Conservation (phyloP, 2,797 vertebrate genomes). For the Loris lydekkerianus region DNA sequence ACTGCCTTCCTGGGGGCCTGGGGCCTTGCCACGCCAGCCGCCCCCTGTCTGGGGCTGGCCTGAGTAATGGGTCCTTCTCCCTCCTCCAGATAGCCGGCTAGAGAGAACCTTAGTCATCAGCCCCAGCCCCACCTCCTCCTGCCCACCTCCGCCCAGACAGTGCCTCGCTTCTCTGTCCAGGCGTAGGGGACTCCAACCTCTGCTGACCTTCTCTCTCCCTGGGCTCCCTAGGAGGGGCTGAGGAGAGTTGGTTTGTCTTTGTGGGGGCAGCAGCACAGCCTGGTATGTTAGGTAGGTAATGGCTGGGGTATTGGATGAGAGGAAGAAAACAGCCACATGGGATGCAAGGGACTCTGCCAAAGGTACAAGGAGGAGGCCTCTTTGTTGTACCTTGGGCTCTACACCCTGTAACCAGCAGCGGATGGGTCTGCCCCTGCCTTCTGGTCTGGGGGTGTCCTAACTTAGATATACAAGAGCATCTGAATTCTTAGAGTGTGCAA, state of each 20-base stretch:
- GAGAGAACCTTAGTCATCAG: conserved; percentile 71
- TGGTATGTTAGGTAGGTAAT: background rate
- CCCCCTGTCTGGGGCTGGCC: conserved; percentile 80
- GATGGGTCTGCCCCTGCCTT: background rate
- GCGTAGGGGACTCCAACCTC: background rate
- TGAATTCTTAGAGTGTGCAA: background rate
- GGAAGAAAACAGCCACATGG: background rate
- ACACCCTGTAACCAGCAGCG: background rate
- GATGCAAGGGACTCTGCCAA: background rate
- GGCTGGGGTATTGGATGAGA: background rate
- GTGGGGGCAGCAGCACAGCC: background rate
- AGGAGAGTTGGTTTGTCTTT: background rate
- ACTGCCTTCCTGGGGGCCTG: conserved; percentile 70
- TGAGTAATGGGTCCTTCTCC: conserved; percentile 74
- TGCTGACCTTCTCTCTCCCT: background rate
- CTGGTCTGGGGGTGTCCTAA: background rate
- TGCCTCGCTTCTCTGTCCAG: background rate
- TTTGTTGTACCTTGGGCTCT: background rate
- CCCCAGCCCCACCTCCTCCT: background rate
- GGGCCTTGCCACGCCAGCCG: conserved; percentile 57
- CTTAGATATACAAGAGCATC: background rate
- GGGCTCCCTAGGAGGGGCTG: background rate
- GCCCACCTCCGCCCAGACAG: background rate
- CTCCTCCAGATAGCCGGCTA: background rate
- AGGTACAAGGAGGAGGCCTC: background rate